Percentiles rank a stretch among this genome's conserved stretches.
phyloP scores from a whole-genome alignment of 2,113 vertebrate genomes.

The Anarrhichthys ocellatus region DNA sequence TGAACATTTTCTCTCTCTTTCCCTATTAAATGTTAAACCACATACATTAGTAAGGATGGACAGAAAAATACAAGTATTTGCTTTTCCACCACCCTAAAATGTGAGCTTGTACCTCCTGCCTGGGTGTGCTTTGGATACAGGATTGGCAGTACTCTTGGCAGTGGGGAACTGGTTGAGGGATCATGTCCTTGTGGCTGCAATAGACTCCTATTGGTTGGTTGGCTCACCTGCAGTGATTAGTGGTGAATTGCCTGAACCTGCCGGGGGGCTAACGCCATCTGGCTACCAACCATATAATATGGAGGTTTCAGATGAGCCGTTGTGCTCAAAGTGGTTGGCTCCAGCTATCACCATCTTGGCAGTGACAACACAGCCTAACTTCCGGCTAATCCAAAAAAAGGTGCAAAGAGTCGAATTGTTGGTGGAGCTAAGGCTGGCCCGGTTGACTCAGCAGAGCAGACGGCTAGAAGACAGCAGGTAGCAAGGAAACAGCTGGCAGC shows the following conservation, averaged over 20 bases:
- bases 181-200: not conserved
- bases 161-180: not conserved
- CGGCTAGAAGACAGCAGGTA: too few relatives aligned
- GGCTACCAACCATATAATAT: too few relatives aligned
- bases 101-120: not conserved
- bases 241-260: not conserved
- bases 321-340: too few relatives aligned
- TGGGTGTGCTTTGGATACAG: not conserved
- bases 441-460: too few relatives aligned
- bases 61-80: not conserved
- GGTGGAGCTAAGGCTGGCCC: too few relatives aligned
- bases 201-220: not conserved
- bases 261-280: too few relatives aligned
- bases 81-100: not conserved
- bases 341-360: too few relatives aligned
- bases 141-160: not conserved
- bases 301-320: too few relatives aligned
- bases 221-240: not conserved
- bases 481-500: too few relatives aligned
- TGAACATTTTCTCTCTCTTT: slow-evolving; percentile 20
- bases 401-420: too few relatives aligned
- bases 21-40: slow-evolving; percentile 25
- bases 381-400: too few relatives aligned
- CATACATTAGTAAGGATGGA: slow-evolving; percentile 15
- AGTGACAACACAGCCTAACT: too few relatives aligned